Evolutionary conservation across 35 echinoderm and acorn worm genomes (phyloP).

Genomic region (Apostichopus parvimensis): DNA sequence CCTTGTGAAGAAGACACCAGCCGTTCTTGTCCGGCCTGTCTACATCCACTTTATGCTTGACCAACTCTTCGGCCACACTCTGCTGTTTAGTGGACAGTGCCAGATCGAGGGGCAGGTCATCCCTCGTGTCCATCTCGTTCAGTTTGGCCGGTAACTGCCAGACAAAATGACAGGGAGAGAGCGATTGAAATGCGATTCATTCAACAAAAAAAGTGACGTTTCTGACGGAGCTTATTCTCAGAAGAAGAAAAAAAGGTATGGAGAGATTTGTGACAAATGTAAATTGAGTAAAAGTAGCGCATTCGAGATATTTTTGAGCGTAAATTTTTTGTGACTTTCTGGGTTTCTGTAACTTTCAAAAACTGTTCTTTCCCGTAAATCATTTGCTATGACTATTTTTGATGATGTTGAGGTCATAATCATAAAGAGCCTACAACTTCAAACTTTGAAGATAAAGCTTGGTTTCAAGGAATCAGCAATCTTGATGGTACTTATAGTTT

Average conservation of each 20-base stretch:
- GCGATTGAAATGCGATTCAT: background rate
- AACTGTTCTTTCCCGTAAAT: no score
- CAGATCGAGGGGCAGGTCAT: slow-evolving; percentile 91
- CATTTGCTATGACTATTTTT: no score
- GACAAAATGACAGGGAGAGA: background rate
- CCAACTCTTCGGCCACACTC: slow-evolving; percentile 87
- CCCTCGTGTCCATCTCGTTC: slow-evolving; percentile 87
- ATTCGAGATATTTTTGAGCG: no score
- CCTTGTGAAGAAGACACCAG: slow-evolving; percentile 90
- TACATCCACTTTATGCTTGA: slow-evolving; percentile 94
- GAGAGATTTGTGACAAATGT: no score
- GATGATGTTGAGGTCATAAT: no score
- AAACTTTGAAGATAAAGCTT: no score
- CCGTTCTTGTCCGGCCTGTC: slow-evolving; percentile 81
- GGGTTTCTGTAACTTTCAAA: no score
- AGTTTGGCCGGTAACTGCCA: slow-evolving; percentile 88
- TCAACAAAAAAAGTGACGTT: background rate
- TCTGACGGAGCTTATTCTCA: background rate
- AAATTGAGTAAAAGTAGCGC: no score
- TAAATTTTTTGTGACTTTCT: no score
- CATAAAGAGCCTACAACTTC: no score
- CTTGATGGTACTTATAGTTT: no score
- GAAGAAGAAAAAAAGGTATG: background rate
- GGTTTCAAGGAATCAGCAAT: no score
- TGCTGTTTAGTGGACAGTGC: slow-evolving; percentile 85